Conservation (phyloP, 1,140 invertebrate species). For the Vollenhovia emeryi region DNA sequence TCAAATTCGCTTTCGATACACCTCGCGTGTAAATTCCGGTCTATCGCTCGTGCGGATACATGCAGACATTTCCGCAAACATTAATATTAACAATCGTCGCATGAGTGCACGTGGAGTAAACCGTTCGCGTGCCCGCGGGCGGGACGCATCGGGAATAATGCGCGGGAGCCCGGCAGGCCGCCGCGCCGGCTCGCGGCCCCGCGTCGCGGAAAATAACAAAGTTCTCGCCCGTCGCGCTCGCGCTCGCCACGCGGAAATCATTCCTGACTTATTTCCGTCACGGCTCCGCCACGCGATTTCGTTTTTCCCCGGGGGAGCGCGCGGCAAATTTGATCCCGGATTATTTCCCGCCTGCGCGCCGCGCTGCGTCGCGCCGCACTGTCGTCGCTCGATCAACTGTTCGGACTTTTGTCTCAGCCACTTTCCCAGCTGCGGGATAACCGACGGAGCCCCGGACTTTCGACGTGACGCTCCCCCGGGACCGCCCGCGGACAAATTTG, state of each 20-base stretch:
- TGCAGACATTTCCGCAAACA: not conserved
- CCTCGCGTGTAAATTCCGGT: not conserved
- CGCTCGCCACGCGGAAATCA: constrained; percentile 16
- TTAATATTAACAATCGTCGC: constrained; percentile 1
- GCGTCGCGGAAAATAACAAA: constrained; percentile 36
- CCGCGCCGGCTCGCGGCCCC: not conserved
- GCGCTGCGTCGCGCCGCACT: constrained; percentile 1
- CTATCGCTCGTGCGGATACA: not conserved
- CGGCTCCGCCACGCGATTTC: constrained; percentile 20
- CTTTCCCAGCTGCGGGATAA: constrained; percentile 20
- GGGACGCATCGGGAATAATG: not conserved
- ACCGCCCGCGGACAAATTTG: constrained; percentile 35
- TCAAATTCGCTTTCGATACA: constrained; percentile 11
- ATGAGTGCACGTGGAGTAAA: not conserved
- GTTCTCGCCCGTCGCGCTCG: not conserved
- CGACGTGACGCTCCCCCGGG: constrained; percentile 8
- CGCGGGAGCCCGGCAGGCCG: no score
- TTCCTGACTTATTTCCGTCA: constrained; percentile 46
- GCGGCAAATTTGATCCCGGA: constrained; percentile 45
- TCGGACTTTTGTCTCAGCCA: constrained; percentile 53
- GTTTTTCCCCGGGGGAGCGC: not conserved
- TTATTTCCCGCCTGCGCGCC: constrained; percentile 17
- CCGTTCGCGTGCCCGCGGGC: not conserved
- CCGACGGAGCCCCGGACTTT: not conserved
- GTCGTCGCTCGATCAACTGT: constrained; percentile 44